Base-by-base conservation (phyloP, 2,113 vertebrate genomes). In the Sinocyclocheilus grahami region DNA sequence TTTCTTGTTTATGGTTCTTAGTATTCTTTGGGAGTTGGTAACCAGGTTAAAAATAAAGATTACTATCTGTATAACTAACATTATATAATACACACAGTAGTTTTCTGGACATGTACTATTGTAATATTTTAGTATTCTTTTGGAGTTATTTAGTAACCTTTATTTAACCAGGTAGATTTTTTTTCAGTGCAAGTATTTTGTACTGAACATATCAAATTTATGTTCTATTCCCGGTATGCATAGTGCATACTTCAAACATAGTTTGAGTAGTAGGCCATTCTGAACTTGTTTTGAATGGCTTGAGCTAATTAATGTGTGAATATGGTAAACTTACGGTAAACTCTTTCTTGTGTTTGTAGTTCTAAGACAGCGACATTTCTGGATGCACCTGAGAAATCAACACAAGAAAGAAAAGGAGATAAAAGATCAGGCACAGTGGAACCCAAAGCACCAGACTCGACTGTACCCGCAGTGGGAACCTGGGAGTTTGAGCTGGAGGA, bases 401-500 rank as follows among this genome's bases (percentile, higher is more conserved):
- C 86, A 78, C 83, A 83, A 30, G 90, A 89, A 30, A 53, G 71
- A 53, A 83, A 65, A 39, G 62, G 24, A 58, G 58, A 22, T 60
- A 22, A 18, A 62, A 22, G 78, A 22, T 53, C 63, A 13, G 30
- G 77, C 24, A 53, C 67, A 14, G 30, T 46, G n/a, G 39, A 39
- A 0, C 63, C 78, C 30, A 76, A 65, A 14, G 78, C 79, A 55
- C 75, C 85, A 33, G 85, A 48, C 5, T 72, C 86, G 27, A 69
- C 27, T 0, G 89, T 94, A 11, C 97, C 97, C 12, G 0, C 91
- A 30, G 93, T 98, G 27, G 98, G 98, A 42, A 90, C 92, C 8
- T 99, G 98, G 98, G 96, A 97, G 92, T 99, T 99, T 95, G 98
- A 99, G 92, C 93, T 97, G 74, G 96, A 97, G 82, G 98, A 99